These are phyloP conservation scores for Pogonomyrmex californicus DNA, from an alignment of 1,140 invertebrate genomes.

Conservation along the genomic window DNA sequence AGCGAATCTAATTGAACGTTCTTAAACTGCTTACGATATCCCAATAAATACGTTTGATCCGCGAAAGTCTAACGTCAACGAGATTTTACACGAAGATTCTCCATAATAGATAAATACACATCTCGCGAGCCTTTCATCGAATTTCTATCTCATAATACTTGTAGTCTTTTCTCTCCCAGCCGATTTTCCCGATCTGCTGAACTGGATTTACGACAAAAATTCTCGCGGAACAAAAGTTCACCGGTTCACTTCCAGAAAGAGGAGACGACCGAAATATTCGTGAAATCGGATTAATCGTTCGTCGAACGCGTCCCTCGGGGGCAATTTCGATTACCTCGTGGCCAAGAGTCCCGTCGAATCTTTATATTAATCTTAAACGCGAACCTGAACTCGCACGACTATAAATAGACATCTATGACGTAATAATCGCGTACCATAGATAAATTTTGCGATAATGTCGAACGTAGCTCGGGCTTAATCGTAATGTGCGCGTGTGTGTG, in stretches of 20 bases:
- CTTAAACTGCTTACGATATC: constrained; percentile 53
- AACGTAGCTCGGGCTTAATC: constrained; percentile 24
- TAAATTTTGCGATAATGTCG: neutral
- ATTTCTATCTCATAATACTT: neutral
- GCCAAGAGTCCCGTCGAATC: constrained; percentile 4
- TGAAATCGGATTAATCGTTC: neutral
- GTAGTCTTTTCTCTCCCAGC: neutral
- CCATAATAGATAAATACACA: neutral
- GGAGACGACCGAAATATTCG: neutral
- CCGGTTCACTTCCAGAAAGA: neutral
- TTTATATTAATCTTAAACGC: neutral
- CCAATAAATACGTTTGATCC: constrained; percentile 8
- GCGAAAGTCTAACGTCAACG: constrained; percentile 53
- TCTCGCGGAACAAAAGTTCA: neutral
- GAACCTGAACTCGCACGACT: constrained; percentile 1
- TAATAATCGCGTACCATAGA: constrained; percentile 42
- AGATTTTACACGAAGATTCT: constrained; percentile 8
- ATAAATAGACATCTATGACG: constrained; percentile 42
- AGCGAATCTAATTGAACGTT: constrained; percentile 64
- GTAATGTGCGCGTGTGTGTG: constrained; percentile 4
- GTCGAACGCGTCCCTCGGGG: neutral
- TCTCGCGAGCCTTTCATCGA: constrained; percentile 9
- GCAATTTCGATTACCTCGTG: constrained; percentile 18
- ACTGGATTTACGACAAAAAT: neutral
- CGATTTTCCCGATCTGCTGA: neutral